These are phyloP conservation scores for Rhinatrema bivittatum DNA, from an alignment of 2,797 vertebrate species.

Conservation along the genomic window DNA sequence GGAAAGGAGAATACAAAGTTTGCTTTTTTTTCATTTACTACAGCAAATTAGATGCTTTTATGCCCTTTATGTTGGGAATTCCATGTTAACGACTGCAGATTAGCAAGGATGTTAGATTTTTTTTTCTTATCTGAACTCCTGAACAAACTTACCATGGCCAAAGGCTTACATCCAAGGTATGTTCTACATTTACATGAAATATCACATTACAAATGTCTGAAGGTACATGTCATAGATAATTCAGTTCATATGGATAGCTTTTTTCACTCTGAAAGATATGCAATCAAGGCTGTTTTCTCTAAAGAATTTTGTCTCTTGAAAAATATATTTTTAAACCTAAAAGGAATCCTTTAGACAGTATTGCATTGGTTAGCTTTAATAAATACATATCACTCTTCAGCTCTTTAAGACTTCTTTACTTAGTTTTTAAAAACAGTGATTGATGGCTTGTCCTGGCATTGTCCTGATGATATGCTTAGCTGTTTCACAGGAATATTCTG, in stretches of 20 bases:
- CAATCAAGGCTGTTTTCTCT: slow-evolving; percentile 58
- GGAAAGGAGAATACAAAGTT: slow-evolving; percentile 41
- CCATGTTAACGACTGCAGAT: slow-evolving; percentile 55
- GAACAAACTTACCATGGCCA: slow-evolving; percentile 55
- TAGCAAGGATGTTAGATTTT: slow-evolving; percentile 52
- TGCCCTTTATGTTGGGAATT: slow-evolving; percentile 56
- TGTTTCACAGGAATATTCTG: neutral
- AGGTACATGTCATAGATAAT: slow-evolving; percentile 78
- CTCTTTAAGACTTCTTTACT: too few relatives aligned
- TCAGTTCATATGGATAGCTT: slow-evolving; percentile 71
- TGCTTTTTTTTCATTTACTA: slow-evolving; percentile 55
- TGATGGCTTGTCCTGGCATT: slow-evolving; percentile 2
- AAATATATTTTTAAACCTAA: slow-evolving; percentile 43
- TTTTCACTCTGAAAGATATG: slow-evolving; percentile 58
- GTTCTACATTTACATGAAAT: slow-evolving; percentile 77
- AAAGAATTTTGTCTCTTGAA: slow-evolving; percentile 54
- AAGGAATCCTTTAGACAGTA: slow-evolving; percentile 16
- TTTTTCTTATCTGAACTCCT: slow-evolving; percentile 58
- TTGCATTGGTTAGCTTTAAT: slow-evolving; percentile 6
- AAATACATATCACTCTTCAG: too few relatives aligned
- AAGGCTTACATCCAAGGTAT: slow-evolving; percentile 59
- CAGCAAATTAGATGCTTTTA: slow-evolving; percentile 56
- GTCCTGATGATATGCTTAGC: neutral
- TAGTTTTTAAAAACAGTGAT: neutral
- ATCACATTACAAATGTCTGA: slow-evolving; percentile 71